Base-by-base conservation (phyloP, 2,888 invertebrate species). In the Acanthococcus lagerstroemiae region DNA sequence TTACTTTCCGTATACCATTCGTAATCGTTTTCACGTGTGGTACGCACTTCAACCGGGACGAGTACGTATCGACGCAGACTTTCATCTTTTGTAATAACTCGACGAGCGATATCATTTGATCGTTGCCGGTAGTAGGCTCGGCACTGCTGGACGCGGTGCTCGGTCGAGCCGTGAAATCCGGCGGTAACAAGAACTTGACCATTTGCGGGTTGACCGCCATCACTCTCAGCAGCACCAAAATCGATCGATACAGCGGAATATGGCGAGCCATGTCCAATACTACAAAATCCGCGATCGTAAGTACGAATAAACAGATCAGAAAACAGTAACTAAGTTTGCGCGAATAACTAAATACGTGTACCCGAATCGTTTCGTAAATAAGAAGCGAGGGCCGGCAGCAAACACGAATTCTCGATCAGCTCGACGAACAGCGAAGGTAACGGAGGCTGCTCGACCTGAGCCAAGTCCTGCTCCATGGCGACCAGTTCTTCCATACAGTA, bases 221-320 rank as follows among this genome's bases (percentile, higher is more conserved):
- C 1, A 90, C 89, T 70, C 94, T 83, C 69, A 93, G 81, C 69
- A 91, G 78, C 71, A 88, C 86, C 72, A 95, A 78, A 73, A 94
- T 86, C 70, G 90, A 87, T 71, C 88, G 84, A 78, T 95, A 95
- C 72, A 95, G 81, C 25, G 94, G 93, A 77, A 95, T 92, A 79
- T 95, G 95, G 19, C 94, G 84, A n/a, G 95, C 92, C 88, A 95
- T 94, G 78, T 95, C 95, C 76, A 95, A 78, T 71, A 95, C 95
- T 80, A 75, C n/a, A 71, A n/a, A n/a, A n/a, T n/a, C n/a, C n/a
- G n/a, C n/a, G 37, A 15, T 37, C 37, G 15, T 37, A 6, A 15
- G 37, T 37, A 9, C 7, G 37, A 37, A 37, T 9, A 37, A 15
- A 6, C 7, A 15, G 15, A 37, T 9, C 37, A 6, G 37, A 37